Evolutionary conservation across 2,888 invertebrate genomes (phyloP).

Genomic region (Apotomis betuletana): DNA sequence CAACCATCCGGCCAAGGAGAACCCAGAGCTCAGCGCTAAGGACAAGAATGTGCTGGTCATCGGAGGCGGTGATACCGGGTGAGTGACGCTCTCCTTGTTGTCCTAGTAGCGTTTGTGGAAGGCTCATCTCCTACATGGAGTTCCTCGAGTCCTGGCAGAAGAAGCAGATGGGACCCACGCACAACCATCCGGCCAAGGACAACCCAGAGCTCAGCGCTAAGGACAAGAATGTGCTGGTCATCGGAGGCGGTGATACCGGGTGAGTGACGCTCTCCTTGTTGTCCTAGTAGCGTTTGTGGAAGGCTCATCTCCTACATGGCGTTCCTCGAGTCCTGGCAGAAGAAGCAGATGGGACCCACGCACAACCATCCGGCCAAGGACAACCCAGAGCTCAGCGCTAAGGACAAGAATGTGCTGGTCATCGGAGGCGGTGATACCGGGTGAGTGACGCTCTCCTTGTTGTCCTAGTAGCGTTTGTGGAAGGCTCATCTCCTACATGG

Average conservation of each 20-base stretch:
- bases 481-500: neutral
- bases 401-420: too few species aligned
- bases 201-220: constrained; percentile 89
- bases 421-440: constrained; percentile 81
- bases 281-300: neutral
- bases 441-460: constrained; percentile 51
- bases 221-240: constrained; percentile 96
- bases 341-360: neutral
- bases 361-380: neutral
- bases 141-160: constrained; percentile 97
- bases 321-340: neutral
- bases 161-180: constrained; percentile 89
- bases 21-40: constrained; percentile 88
- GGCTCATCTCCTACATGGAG: neutral
- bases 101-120: neutral
- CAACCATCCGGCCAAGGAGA: constrained; percentile 62
- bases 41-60: constrained; percentile 98
- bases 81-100: constrained; percentile 39
- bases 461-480: too few species aligned
- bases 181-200: constrained; percentile 60
- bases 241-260: constrained; percentile 94
- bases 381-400: too few species aligned
- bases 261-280: constrained; percentile 46
- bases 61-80: constrained; percentile 93
- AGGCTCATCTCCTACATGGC: neutral